Base-by-base conservation (phyloP, 2,888 invertebrate genomes). In the Melolontha melolontha region DNA sequence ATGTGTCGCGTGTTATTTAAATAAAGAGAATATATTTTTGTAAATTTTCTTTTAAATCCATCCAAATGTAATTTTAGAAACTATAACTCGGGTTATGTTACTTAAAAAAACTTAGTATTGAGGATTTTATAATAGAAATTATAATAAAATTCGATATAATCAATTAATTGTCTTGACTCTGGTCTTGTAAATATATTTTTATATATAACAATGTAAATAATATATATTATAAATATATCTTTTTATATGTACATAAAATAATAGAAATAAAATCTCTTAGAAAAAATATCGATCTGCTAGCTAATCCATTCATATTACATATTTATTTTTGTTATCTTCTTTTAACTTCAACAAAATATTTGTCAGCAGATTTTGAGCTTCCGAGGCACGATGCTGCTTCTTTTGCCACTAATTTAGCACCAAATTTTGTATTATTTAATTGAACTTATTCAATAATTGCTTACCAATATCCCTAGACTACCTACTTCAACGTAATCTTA, bases 81-180 rank as follows among this genome's bases (percentile, higher is more conserved):
- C 27, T 57, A 49, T 22, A 49, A 49, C 49, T 22, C 11, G 57
- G n/a, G 57, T 22, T 41, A 14, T 57, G 41, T 57, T 27, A 65
- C 8, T 44, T 65, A 65, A 44, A 50, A 50, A 55, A 65, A 22
- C 62, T 69, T 69, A 69, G 62, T 69, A 69, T 69, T 69, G 66
- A 69, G 64, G 69, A 69, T 69, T 69, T 69, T 54, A 66, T 40
- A 47, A 69, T 69, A 66, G 66, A 69, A 69, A 69, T 69, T 69
- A 66, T 62, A 47, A 62, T 39, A 62, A 62, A 57, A 42, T 57
- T 41, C 44, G 7, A 34, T 34, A 34, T 34, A 34, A 34, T 34
- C 34, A 34, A 34, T 34, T 34, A 34, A 52, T 52, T 52, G 51
- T 52, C 51, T 52, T 52, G 51, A 52, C 51, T n/a, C n/a, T 29